Conservation (phyloP, 53 echinoderm and acorn worm species). For the Apostichopus leukothele region DNA sequence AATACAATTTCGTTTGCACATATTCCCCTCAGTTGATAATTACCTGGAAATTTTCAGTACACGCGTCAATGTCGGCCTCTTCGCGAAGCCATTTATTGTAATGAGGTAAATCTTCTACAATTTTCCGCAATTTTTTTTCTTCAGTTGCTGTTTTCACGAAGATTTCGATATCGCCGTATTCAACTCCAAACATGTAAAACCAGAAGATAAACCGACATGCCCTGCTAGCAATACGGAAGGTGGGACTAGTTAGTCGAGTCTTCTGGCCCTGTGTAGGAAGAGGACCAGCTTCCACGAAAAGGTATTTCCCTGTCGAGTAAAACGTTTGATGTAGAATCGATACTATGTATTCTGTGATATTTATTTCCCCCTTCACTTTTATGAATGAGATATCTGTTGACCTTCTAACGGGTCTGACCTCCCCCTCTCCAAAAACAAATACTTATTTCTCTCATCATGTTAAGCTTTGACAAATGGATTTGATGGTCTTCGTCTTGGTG, state of each 20-base stretch:
- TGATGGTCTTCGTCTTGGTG: too few species aligned
- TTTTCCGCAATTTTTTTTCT: conserved; percentile 58
- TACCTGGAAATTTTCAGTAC: conserved; percentile 79
- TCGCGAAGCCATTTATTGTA: conserved; percentile 75
- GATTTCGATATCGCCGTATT: conserved; percentile 64
- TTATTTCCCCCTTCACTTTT: too few species aligned
- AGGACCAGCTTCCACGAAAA: conserved; percentile 37
- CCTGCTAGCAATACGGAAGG: conserved; percentile 28
- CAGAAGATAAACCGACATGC: conserved; percentile 40
- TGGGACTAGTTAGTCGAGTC: conserved; percentile 39
- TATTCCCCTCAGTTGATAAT: neutral
- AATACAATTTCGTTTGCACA: too few species aligned
- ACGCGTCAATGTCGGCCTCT: conserved; percentile 58
- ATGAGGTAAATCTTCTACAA: conserved; percentile 53
- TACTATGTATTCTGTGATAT: too few species aligned
- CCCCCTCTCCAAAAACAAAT: too few species aligned
- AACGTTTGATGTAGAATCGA: neutral
- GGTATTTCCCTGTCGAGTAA: conserved; percentile 28
- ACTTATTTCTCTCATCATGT: too few species aligned
- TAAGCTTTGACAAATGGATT: too few species aligned
- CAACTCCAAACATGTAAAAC: conserved; percentile 50
- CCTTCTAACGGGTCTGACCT: too few species aligned
- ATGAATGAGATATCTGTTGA: too few species aligned
- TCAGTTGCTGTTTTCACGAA: conserved; percentile 33
- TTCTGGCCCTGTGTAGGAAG: conserved; percentile 3